Evolutionary conservation across 2,797 vertebrate species (phyloP).

Genomic region (Coranthus polyacanthus): DNA sequence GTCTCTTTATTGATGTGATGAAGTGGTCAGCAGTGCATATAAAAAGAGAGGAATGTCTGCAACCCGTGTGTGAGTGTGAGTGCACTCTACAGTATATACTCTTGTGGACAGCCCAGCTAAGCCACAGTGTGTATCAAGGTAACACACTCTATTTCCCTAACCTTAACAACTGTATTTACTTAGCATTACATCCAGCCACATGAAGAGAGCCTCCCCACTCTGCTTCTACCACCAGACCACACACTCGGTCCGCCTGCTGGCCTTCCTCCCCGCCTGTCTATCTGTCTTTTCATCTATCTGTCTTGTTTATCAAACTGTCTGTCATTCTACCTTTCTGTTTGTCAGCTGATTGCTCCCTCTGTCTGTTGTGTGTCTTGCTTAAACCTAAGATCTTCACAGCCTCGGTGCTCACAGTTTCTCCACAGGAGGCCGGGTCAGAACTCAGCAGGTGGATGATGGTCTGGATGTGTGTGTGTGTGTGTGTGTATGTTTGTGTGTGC

Average conservation of each 20-base stretch:
- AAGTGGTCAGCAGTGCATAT: constrained; percentile 66
- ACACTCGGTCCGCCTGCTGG: constrained; percentile 37
- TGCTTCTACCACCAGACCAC: constrained; percentile 57
- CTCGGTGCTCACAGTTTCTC: constrained; percentile 43
- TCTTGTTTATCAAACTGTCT: constrained; percentile 50
- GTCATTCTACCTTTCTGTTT: constrained; percentile 36
- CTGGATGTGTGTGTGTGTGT: constrained; percentile 31
- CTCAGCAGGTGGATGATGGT: constrained; percentile 70
- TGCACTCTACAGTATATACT: constrained; percentile 23
- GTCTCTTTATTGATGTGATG: constrained; percentile 70
- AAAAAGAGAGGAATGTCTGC: constrained; percentile 54
- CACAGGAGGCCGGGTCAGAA: constrained; percentile 64
- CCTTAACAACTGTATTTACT: constrained; percentile 70
- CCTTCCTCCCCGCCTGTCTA: constrained; percentile 28
- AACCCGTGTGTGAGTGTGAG: constrained; percentile 24
- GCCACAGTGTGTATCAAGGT: constrained; percentile 69
- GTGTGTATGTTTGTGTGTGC: constrained; percentile 25
- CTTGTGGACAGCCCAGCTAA: constrained; percentile 58
- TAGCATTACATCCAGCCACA: constrained; percentile 62
- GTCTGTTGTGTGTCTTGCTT: constrained; percentile 36
- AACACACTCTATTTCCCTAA: constrained; percentile 66
- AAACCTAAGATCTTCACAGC: constrained; percentile 61
- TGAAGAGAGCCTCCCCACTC: constrained; percentile 49
- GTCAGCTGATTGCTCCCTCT: constrained; percentile 27
- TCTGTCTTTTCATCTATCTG: constrained; percentile 36